Evolutionary conservation across 2,113 vertebrate species (phyloP), one percentile per base, ranked within the genome.

Genomic region (Carassius gibelio): DNA sequence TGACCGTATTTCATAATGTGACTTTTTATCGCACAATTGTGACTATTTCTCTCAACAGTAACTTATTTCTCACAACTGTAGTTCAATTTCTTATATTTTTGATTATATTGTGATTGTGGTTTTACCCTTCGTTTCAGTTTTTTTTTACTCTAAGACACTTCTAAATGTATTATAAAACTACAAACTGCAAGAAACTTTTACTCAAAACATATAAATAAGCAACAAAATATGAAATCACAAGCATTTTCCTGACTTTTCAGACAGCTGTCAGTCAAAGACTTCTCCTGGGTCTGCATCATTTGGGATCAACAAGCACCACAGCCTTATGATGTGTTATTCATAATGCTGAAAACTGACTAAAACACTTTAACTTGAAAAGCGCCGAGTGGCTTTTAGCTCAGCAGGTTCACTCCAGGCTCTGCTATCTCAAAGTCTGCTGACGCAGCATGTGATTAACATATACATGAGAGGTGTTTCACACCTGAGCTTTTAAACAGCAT

Each of bases 391-490:
- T 77, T 71, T 84, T 75, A 74, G 48, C 77, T 75, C 62, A 26
- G 30, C 59, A 64, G 57, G 69, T 85, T 68, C 84, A 42, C 82
- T 78, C 62, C 86, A 77, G 81, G 74, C 86, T 68, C 86, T 87
- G 71, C 80, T 85, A 23, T 42, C 86, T 86, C 26, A 3, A 59
- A 84, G 76, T 82, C 68, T 88, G 88, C 87, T 89, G 87, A 89
- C 72, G 75, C 68, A 50, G 88, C 82, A 83, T 75, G 64, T 42
- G 48, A 87, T 89, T 89, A 88, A 80, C 85, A 89, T 88, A 85
- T 87, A 87, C 88, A 88, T 89, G 79, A 83, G 85, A 87, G 81
- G 75, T 82, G 75, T 83, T 86, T 84, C 83, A 82, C 88, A 88
- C 87, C 87, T 83, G 75, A 84, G 78, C 64, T 85, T 87, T 86